Conservation (phyloP, 1,140 invertebrate species). For the Conus betulinus region DNA sequence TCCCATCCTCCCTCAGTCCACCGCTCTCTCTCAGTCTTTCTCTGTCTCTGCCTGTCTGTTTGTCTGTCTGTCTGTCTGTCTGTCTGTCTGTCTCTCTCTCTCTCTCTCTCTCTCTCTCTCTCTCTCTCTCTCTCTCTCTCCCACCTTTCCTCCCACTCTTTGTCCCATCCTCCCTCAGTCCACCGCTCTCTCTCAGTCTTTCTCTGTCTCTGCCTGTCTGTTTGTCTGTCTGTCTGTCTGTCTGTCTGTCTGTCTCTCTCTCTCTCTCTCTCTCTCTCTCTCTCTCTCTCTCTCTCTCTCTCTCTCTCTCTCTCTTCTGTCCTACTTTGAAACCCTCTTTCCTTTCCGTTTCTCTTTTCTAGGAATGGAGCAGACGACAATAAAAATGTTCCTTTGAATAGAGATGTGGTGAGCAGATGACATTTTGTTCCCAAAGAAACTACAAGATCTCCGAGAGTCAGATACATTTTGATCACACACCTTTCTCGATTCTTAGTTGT, state of each 20-base stretch:
- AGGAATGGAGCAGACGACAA: slow-evolving; percentile 19
- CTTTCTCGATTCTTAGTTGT: too few relatives aligned
- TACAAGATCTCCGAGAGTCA: too few relatives aligned
- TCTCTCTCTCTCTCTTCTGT: neutral
- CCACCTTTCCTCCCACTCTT: neutral
- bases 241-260: neutral
- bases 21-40: neutral
- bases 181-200: neutral
- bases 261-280: neutral
- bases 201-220: neutral
- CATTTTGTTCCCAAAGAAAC: too few relatives aligned
- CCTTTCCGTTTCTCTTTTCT: neutral
- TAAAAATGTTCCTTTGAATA: slow-evolving; percentile 23
- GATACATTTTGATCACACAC: too few relatives aligned
- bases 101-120: too few relatives aligned
- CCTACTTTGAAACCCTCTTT: too few relatives aligned
- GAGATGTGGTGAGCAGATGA: too few relatives aligned
- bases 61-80: too few relatives aligned
- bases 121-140: slow-evolving; percentile 12
- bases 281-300: slow-evolving; percentile 12
- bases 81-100: too few relatives aligned
- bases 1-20: too few relatives aligned
- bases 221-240: neutral
- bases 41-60: neutral
- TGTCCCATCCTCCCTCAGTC: neutral